A percentile compares a stretch with the other conserved stretches of the same genome.
Evolutionary conservation across 2,888 invertebrate species (phyloP).

Genomic region (Cryptocheilus praepositus): DNA sequence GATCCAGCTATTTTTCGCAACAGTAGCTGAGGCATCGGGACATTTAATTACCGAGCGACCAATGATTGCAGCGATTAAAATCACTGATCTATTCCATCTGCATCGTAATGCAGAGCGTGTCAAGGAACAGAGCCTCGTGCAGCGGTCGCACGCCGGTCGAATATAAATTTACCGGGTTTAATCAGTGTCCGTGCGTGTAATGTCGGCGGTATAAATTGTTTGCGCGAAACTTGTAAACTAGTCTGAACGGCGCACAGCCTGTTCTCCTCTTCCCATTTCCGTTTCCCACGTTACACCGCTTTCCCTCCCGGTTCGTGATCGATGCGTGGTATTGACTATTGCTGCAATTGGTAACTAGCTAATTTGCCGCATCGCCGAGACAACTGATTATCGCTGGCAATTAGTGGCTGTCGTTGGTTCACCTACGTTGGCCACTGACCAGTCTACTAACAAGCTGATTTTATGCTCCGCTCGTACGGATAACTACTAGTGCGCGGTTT

Average conservation of each 20-base stretch:
- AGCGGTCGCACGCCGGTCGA: not conserved
- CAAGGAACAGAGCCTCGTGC: not conserved
- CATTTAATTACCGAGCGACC: no score
- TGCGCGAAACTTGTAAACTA: constrained; percentile 5
- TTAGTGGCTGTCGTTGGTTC: constrained; percentile 38
- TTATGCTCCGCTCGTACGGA: constrained; percentile 17
- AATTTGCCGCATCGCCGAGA: constrained; percentile 40
- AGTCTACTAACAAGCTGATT: constrained; percentile 13
- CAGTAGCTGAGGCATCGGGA: no score
- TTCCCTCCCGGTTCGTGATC: constrained; percentile 23
- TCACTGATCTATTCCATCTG: no score
- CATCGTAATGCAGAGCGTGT: no score
- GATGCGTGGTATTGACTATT: constrained; percentile 35
- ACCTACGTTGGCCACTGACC: constrained; percentile 22
- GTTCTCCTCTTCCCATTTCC: not conserved
- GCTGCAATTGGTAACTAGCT: constrained; percentile 42
- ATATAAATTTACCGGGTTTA: constrained; percentile 2
- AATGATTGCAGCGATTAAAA: no score
- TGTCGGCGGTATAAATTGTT: not conserved
- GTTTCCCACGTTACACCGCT: constrained; percentile 3
- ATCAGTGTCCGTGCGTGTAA: constrained; percentile 2
- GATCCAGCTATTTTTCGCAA: no score
- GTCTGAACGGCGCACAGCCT: not conserved
- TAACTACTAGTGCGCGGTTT: constrained; percentile 22
- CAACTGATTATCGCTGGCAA: constrained; percentile 47